phyloP scores from a whole-genome alignment of 2,113 vertebrate species.

The Pycnonotus jocosus region DNA sequence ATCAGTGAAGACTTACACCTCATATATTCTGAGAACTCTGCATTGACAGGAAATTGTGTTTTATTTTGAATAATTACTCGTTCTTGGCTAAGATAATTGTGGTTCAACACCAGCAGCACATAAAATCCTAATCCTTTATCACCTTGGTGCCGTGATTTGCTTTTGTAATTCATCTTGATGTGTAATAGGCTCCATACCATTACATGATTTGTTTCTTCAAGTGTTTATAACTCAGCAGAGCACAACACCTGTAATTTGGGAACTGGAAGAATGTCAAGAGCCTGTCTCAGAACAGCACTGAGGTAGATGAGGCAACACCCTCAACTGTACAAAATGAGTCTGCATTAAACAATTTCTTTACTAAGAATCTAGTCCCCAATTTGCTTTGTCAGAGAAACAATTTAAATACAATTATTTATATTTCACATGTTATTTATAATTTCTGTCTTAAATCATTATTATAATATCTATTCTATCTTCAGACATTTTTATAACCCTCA shows the following conservation, averaged over 20 bases:
- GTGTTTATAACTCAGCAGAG: background rate
- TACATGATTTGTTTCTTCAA: background rate
- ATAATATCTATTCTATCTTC: background rate
- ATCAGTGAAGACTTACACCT: background rate
- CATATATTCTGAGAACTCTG: background rate
- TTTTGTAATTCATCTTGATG: background rate
- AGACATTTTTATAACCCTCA: background rate
- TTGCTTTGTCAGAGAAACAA: background rate
- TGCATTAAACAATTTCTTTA: background rate
- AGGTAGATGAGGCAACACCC: background rate
- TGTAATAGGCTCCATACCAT: background rate
- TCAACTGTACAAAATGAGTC: background rate
- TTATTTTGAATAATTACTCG: conserved; percentile 9
- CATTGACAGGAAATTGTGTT: background rate
- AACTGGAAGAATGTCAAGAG: background rate
- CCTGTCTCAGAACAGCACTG: background rate
- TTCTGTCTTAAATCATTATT: background rate
- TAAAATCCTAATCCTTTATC: background rate
- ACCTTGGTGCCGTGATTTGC: background rate
- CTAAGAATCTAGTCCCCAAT: background rate
- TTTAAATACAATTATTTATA: background rate
- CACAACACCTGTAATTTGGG: background rate
- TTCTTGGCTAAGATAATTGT: background rate
- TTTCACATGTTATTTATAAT: background rate
- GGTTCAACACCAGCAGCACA: background rate